phyloP scores from a whole-genome alignment of 2,113 vertebrate species.

The Addax nasomaculatus region DNA sequence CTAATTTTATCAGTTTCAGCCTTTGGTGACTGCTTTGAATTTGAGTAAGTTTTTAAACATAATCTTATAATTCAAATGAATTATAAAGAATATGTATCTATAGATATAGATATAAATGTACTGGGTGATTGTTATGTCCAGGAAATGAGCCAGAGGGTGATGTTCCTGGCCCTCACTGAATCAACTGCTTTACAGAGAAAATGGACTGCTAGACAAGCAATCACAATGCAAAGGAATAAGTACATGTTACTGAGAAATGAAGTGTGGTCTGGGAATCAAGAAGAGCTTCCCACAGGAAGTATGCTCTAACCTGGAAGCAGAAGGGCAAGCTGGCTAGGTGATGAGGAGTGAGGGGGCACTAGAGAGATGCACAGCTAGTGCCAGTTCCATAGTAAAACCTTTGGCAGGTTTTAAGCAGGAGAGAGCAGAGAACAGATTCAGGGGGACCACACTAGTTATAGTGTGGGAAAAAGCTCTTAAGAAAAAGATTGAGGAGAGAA shows the following conservation, averaged over 20 bases:
- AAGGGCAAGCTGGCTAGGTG: background rate
- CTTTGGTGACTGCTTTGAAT: background rate
- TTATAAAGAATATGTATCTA: background rate
- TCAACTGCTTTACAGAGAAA: background rate
- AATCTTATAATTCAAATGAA: conserved; percentile 20
- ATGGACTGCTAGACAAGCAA: background rate
- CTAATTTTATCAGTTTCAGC: conserved; percentile 8
- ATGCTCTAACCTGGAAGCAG: background rate
- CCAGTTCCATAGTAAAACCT: background rate
- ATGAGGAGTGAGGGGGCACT: background rate
- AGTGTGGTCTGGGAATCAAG: background rate
- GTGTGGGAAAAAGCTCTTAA: background rate
- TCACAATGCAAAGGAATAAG: background rate
- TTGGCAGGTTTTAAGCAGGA: background rate
- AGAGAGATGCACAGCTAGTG: background rate
- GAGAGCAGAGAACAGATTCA: background rate
- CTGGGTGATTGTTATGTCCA: background rate
- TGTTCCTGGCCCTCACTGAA: background rate
- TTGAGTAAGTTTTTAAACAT: background rate
- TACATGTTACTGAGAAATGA: background rate
- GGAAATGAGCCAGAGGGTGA: background rate
- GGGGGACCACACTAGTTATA: background rate
- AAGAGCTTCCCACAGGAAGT: background rate
- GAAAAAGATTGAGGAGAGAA: background rate
- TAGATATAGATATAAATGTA: background rate